phyloP scores from a whole-genome alignment of 2,797 vertebrate genomes.

The Tangara arthus region DNA sequence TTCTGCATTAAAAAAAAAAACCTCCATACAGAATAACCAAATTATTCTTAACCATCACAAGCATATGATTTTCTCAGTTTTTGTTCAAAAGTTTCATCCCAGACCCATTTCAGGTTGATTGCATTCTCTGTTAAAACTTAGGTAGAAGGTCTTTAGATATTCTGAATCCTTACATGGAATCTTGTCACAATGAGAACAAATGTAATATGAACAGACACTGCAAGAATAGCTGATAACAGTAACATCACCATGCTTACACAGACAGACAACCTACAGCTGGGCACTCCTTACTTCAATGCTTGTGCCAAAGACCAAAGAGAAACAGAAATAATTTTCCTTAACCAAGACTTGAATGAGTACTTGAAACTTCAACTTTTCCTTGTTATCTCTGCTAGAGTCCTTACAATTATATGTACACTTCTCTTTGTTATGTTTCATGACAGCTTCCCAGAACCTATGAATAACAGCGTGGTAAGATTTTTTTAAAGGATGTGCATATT shows the following conservation, averaged over 20 bases:
- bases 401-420: neutral
- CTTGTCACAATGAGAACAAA: neutral
- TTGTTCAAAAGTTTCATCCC: neutral
- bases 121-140: neutral
- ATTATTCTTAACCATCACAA: neutral
- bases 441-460: constrained; percentile 13
- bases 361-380: neutral
- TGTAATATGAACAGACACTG: neutral
- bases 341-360: neutral
- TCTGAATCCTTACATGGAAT: neutral
- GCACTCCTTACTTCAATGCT: neutral
- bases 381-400: neutral
- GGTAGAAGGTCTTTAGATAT: neutral
- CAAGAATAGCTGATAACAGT: neutral
- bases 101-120: neutral
- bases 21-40: neutral
- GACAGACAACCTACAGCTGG: neutral
- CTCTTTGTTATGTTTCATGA: neutral
- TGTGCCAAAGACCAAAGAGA: neutral
- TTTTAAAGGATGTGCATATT: neutral
- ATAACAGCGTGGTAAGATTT: neutral
- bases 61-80: neutral
- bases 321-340: neutral
- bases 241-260: neutral
- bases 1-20: neutral